phyloP scores from a whole-genome alignment of 2,797 vertebrate species.

The Coregonus suidteri region DNA sequence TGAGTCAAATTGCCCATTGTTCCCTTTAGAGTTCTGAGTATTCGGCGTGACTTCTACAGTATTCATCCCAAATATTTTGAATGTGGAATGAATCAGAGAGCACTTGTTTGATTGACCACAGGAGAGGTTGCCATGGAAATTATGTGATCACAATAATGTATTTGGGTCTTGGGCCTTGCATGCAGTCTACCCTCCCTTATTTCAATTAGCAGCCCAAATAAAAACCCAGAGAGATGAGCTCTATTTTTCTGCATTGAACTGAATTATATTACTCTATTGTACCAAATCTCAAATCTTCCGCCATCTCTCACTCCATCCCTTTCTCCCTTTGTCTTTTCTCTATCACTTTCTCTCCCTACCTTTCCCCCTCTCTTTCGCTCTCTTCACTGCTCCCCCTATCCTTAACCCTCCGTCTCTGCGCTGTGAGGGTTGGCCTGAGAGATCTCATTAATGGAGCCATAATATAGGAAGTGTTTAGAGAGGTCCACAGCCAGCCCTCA shows the following conservation, averaged over 20 bases:
- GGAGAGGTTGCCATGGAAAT: background rate
- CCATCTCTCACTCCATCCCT: too few species aligned
- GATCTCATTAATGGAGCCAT: background rate
- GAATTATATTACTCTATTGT: too few species aligned
- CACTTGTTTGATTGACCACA: background rate
- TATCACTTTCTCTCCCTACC: background rate
- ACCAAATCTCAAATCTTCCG: too few species aligned
- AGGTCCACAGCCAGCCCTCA: slow-evolving; percentile 5
- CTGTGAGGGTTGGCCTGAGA: slow-evolving; percentile 2
- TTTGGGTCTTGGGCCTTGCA: background rate
- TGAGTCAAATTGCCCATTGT: background rate
- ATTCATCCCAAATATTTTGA: background rate
- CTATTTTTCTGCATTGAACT: too few species aligned
- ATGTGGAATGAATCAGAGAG: background rate
- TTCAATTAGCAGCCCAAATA: background rate
- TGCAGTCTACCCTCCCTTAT: background rate
- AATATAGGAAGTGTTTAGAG: slow-evolving; percentile 1
- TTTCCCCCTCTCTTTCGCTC: too few species aligned
- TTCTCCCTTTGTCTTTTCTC: too few species aligned
- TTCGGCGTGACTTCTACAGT: background rate
- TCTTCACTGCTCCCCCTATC: background rate
- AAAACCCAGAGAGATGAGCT: background rate
- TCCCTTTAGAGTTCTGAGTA: background rate
- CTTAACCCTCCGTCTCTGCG: background rate
- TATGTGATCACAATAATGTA: background rate